phyloP scores from a whole-genome alignment of 2,888 invertebrate genomes.

The Cantharis rufa region DNA sequence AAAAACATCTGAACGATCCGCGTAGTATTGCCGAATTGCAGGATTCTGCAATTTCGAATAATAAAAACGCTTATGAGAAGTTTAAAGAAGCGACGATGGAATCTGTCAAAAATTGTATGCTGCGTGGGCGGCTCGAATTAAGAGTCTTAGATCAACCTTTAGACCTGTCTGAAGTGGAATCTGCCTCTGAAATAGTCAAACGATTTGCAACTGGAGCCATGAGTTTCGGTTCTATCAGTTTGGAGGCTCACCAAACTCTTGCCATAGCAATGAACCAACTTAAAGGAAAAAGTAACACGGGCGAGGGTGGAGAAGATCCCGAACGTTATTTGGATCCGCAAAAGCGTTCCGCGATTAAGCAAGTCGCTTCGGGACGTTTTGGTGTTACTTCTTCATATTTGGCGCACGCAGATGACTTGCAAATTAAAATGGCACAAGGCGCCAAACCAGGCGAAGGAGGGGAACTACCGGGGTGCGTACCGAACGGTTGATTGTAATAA shows the following conservation, averaged over 20 bases:
- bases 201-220: slow-evolving; percentile 81
- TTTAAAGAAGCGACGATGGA: slow-evolving; percentile 86
- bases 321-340: slow-evolving; percentile 76
- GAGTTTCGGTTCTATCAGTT: slow-evolving; percentile 77
- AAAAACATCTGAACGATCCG: slow-evolving; percentile 98
- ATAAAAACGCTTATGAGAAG: slow-evolving; percentile 79
- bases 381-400: slow-evolving; percentile 97
- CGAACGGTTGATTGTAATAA: background rate
- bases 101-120: slow-evolving; percentile 81
- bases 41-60: slow-evolving; percentile 87
- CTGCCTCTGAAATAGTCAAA: slow-evolving; percentile 93
- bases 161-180: slow-evolving; percentile 86
- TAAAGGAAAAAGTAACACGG: slow-evolving; percentile 98
- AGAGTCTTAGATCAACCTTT: slow-evolving; percentile 77
- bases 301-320: slow-evolving; percentile 91
- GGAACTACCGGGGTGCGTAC: slow-evolving; percentile 76
- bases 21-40: slow-evolving; percentile 73
- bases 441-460: slow-evolving; percentile 99
- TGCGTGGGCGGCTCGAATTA: slow-evolving; percentile 92
- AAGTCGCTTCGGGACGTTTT: slow-evolving; percentile 97
- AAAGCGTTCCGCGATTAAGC: slow-evolving; percentile 94
- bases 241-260: slow-evolving; percentile 93
- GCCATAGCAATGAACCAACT: slow-evolving; percentile 98
- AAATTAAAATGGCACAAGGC: slow-evolving; percentile 99
- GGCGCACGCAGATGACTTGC: slow-evolving; percentile 96